phyloP scores from a whole-genome alignment of 2,113 vertebrate genomes.

The Rana temporaria region DNA sequence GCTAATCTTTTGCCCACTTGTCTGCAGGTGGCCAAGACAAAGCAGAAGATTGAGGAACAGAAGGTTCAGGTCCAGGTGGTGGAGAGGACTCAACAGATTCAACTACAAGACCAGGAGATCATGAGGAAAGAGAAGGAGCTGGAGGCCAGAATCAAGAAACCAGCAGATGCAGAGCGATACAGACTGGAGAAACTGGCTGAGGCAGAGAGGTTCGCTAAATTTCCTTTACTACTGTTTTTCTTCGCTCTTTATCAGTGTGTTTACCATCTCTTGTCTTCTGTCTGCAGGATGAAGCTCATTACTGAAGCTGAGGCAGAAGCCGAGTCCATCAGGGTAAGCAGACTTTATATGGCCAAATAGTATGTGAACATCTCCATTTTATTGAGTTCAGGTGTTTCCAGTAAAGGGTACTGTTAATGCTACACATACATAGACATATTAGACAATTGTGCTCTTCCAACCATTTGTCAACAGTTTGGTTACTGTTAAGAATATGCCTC shows the following conservation, averaged over 20 bases:
- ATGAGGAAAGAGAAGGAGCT: conserved; percentile 84
- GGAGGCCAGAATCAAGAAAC: conserved; percentile 87
- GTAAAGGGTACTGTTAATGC: too few relatives aligned
- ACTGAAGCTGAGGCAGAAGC: conserved; percentile 92
- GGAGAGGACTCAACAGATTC: conserved; percentile 89
- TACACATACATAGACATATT: too few relatives aligned
- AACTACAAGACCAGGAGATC: conserved; percentile 91
- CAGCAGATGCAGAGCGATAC: conserved; percentile 87
- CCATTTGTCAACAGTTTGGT: background rate
- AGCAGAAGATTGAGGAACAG: conserved; percentile 92
- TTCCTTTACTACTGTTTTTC: background rate
- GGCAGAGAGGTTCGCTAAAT: conserved; percentile 76
- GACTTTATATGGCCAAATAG: background rate
- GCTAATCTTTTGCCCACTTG: background rate
- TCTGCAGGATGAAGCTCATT: conserved; percentile 81
- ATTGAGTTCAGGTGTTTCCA: too few relatives aligned
- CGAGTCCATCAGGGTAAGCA: conserved; percentile 81
- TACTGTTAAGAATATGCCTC: too few relatives aligned
- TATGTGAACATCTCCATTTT: background rate
- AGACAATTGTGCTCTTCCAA: too few relatives aligned
- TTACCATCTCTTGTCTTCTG: background rate
- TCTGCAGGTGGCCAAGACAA: conserved; percentile 88
- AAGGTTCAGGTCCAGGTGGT: conserved; percentile 90
- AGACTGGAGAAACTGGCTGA: conserved; percentile 83
- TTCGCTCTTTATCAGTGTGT: background rate